Conservation (phyloP, 2,113 vertebrate species). For the Burhinus oedicnemus region DNA sequence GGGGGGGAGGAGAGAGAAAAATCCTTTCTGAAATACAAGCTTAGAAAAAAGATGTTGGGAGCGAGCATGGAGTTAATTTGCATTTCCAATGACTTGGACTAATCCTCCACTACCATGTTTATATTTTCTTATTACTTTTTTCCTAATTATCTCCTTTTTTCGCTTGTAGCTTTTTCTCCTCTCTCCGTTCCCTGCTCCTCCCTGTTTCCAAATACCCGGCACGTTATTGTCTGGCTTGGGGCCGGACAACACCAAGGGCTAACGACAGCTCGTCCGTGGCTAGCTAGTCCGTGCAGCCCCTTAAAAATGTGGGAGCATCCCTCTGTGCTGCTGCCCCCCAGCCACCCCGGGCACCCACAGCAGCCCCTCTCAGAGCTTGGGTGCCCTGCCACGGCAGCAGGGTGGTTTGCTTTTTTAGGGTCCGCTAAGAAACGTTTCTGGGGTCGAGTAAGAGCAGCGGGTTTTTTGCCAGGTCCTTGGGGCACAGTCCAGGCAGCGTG, state of each 20-base stretch:
- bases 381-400: not conserved
- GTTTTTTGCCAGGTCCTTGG: not conserved
- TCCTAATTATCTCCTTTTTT: conserved; percentile 12
- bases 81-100: conserved; percentile 57
- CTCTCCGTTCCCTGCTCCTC: not conserved
- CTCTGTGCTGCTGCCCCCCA: not conserved
- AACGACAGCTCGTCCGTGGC: rapidly evolving
- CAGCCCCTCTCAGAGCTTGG: not conserved
- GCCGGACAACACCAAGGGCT: not conserved
- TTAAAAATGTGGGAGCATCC: not conserved
- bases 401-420: rapidly evolving
- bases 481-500: rapidly evolving
- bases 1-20: not conserved
- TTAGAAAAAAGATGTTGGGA: not conserved
- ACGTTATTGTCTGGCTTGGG: not conserved
- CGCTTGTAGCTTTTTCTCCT: not conserved
- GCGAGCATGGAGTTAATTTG: conserved; percentile 12
- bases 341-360: not conserved
- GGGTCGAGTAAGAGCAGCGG: no score
- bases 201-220: not conserved
- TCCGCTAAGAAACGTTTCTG: rapidly evolving
- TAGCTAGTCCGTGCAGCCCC: not conserved
- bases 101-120: conserved; percentile 24
- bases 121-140: conserved; percentile 52
- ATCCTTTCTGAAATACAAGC: conserved; percentile 42